Conservation (phyloP, 2,113 vertebrate genomes). For the Bos indicus region DNA sequence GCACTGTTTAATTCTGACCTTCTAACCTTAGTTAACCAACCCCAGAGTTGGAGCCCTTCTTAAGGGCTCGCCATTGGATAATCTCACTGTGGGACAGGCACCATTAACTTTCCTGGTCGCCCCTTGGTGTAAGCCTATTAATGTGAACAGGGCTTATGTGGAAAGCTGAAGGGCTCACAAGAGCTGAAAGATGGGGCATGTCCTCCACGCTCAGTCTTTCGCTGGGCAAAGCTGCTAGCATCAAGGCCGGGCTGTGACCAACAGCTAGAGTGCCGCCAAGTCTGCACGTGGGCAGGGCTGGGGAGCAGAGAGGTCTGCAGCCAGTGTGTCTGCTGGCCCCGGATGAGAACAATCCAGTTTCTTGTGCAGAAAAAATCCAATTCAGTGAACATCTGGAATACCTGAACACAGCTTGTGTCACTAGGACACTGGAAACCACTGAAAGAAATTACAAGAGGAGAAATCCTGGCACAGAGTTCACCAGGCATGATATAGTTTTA, state of each 20-base stretch:
- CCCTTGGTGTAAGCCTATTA: not conserved
- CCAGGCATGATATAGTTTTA: not conserved
- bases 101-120: not conserved
- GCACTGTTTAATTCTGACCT: not conserved
- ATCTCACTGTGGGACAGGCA: not conserved
- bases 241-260: not conserved
- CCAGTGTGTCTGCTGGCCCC: not conserved
- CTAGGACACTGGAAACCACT: not conserved
- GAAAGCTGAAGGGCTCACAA: not conserved
- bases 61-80: not conserved
- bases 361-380: not conserved
- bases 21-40: slow-evolving; percentile 9
- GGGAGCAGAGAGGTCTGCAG: not conserved
- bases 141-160: not conserved
- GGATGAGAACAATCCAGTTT: not conserved
- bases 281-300: not conserved
- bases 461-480: not conserved
- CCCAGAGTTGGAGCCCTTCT: not conserved
- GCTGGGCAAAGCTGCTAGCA: not conserved
- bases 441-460: slow-evolving; percentile 42
- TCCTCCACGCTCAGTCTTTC: not conserved
- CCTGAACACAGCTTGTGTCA: not conserved
- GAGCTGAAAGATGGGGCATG: not conserved
- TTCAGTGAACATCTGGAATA: not conserved
- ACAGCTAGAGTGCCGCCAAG: not conserved